Evolutionary conservation across 2,888 invertebrate genomes (phyloP).

Genomic region (Limnephilus lunatus): DNA sequence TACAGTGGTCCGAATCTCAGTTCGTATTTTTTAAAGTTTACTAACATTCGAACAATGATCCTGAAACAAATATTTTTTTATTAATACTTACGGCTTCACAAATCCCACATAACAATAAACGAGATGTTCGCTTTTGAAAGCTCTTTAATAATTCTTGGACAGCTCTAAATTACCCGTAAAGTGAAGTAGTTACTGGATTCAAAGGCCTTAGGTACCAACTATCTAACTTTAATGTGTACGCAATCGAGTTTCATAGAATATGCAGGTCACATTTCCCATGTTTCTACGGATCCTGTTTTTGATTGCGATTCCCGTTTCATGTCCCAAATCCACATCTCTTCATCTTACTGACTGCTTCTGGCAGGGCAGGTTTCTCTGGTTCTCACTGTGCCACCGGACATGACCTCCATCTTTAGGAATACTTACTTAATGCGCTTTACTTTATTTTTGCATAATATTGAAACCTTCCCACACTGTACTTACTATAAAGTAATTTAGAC

Average conservation of each 20-base stretch:
- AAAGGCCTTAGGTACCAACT: too few relatives aligned
- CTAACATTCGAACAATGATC: too few relatives aligned
- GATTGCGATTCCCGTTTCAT: constrained; percentile 2
- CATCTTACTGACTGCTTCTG: background rate
- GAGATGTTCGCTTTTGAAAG: too few relatives aligned
- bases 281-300: constrained; percentile 2
- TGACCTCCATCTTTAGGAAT: background rate
- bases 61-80: too few relatives aligned
- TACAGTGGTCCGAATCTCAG: too few relatives aligned
- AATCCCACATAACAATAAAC: too few relatives aligned
- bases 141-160: too few relatives aligned
- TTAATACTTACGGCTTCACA: too few relatives aligned
- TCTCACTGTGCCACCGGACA: background rate
- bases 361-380: background rate
- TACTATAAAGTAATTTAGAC: background rate
- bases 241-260: background rate
- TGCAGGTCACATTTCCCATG: background rate
- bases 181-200: too few relatives aligned
- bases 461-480: background rate
- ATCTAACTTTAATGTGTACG: background rate
- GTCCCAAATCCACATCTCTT: background rate
- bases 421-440: background rate
- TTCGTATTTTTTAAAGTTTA: too few relatives aligned
- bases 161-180: too few relatives aligned
- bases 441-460: background rate